These are phyloP conservation scores for Squalus acanthias DNA, from an alignment of 2,797 vertebrate species.

Conservation along the genomic window DNA sequence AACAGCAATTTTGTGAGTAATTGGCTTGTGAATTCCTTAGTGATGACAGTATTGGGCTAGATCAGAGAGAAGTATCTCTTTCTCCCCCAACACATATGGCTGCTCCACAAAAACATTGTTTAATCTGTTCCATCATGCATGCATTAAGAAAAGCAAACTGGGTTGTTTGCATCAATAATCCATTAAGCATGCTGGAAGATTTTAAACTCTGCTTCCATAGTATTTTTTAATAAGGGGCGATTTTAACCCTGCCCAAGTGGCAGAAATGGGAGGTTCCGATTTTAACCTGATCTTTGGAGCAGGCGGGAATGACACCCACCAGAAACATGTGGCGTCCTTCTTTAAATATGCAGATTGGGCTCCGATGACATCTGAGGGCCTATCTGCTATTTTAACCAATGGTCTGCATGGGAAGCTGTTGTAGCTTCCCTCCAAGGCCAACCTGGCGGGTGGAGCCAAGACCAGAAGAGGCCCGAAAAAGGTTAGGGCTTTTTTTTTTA, in stretches of 20 bases:
- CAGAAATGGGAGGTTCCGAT: background rate
- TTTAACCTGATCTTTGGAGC: background rate
- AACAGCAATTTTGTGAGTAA: constrained; percentile 14
- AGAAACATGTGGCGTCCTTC: background rate
- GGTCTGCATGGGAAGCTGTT: background rate
- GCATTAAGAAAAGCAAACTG: background rate
- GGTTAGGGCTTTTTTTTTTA: background rate
- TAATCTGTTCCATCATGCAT: background rate
- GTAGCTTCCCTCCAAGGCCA: background rate
- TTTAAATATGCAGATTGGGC: background rate
- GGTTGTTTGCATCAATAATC: background rate
- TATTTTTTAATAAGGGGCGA: background rate
- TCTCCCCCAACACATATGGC: background rate
- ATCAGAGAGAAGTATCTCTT: constrained; percentile 4
- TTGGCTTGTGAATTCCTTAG: background rate
- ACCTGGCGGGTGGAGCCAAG: background rate
- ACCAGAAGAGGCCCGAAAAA: too few relatives aligned
- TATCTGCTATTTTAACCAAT: background rate
- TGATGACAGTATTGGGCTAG: background rate
- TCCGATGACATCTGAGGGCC: background rate
- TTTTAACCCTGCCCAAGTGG: background rate
- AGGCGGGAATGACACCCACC: background rate
- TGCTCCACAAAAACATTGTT: background rate
- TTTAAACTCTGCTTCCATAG: background rate
- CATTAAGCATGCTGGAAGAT: background rate